These are phyloP conservation scores for Falco peregrinus DNA, from an alignment of 2,797 vertebrate genomes.

Conservation along the genomic window DNA sequence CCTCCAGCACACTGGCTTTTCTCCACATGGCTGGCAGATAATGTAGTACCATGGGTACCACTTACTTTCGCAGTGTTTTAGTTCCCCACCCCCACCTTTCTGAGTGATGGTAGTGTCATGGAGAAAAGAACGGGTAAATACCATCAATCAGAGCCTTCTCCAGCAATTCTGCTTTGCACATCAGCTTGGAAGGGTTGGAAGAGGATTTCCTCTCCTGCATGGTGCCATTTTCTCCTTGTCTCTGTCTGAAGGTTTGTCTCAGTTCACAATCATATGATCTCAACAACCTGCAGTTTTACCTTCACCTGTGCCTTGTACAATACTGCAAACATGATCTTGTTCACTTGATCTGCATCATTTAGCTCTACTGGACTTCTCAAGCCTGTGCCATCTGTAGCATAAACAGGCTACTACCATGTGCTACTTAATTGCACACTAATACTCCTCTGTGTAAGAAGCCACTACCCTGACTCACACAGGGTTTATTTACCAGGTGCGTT, in stretches of 20 bases:
- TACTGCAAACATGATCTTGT: not conserved
- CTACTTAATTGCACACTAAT: not conserved
- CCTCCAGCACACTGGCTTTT: not conserved
- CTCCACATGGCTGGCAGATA: not conserved
- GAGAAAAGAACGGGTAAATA: not conserved
- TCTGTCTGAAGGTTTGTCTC: not conserved
- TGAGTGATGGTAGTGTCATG: not conserved
- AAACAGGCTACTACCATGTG: not conserved
- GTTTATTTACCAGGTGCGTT: not conserved
- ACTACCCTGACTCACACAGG: not conserved
- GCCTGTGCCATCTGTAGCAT: not conserved
- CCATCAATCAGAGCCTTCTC: not conserved
- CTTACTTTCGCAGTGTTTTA: not conserved
- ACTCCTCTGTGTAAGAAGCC: slow-evolving; percentile 11
- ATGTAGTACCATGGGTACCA: rapidly evolving
- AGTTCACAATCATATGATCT: not conserved
- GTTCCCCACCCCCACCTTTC: not conserved
- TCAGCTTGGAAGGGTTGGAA: not conserved
- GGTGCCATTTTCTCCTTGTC: not conserved
- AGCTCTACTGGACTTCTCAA: not conserved
- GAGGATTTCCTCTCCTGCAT: not conserved
- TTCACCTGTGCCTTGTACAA: not conserved
- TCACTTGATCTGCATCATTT: not conserved
- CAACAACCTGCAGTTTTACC: not conserved
- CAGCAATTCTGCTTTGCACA: not conserved